Evolutionary conservation across 2,113 vertebrate species (phyloP), one percentile per base, ranked within the genome.

Genomic region (Muntiacus reevesi): DNA sequence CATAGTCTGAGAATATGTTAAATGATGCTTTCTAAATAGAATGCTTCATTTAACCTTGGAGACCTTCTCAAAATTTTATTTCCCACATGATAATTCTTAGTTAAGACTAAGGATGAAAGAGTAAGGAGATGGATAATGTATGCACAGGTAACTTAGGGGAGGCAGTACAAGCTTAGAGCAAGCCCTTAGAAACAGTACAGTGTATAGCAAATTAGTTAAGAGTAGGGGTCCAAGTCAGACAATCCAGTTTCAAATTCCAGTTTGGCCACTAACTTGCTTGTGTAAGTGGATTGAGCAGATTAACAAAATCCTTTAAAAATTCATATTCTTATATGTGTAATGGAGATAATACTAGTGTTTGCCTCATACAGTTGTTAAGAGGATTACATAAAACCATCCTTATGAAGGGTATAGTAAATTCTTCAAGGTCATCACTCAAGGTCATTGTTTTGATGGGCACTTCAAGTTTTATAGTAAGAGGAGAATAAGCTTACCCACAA

Each of bases 1-100:
- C 81, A 93, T 13, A 79, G 57, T 86, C 59, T 97, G 45, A 94
- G 36, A 86, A 92, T 82, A 94, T 50, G 71, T 62, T 92, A 91
- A 95, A 85, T 88, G 84, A 95, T 85, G 64, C 81, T 96, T 96
- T 93, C 55, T 96, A 97, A 97, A 89, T 95, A 88, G 97, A 92
- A 96, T 86, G 33, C 55, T 78, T 97, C 91, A 87, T 94, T 97
- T 93, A 97, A 94, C 74, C 84, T 96, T 95, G 28, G 27, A 81
- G 52, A 95, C 36, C 33, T 3, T 71, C 57, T 93, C 12, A 67
- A 97, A 93, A 96, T 89, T 96, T 94, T 97, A 94, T 91, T 96
- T 92, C 85, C 36, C 47, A 92, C 2, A 54, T 96, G 93, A 71
- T 93, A 94, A 55, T 64, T 97, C 28, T 96, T 86, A 86, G 55